A percentile compares a stretch with the other conserved stretches of the same genome.
These are phyloP conservation scores for Orientallactaga bullata DNA, from an alignment of 2,113 vertebrate genomes.

Conservation along the genomic window DNA sequence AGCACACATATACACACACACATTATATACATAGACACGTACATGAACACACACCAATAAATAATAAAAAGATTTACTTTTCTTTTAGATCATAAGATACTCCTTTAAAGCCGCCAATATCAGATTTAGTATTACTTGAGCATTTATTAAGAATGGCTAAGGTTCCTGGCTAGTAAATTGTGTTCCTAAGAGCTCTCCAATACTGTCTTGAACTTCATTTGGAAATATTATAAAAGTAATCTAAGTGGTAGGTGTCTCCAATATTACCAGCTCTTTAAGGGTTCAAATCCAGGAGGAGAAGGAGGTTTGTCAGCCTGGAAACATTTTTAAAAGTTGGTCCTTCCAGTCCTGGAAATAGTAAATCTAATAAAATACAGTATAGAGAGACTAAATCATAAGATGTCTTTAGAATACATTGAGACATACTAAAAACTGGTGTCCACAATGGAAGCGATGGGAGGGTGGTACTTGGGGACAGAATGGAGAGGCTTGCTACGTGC, in stretches of 20 bases:
- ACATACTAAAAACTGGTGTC: background rate
- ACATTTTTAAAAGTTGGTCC: background rate
- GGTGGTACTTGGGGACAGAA: background rate
- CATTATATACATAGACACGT: no score
- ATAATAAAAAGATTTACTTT: background rate
- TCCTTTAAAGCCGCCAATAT: background rate
- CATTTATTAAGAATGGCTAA: background rate
- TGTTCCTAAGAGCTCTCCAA: background rate
- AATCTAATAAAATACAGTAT: conserved; percentile 16
- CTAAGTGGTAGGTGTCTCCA: background rate
- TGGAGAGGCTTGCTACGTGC: background rate
- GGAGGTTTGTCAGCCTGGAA: background rate
- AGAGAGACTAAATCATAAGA: conserved; percentile 28
- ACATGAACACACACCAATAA: no score
- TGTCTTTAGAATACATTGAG: background rate
- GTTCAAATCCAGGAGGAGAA: background rate
- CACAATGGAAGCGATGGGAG: background rate
- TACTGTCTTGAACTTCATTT: background rate
- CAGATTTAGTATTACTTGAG: background rate
- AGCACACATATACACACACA: no score
- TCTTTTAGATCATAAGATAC: background rate
- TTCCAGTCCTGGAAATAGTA: conserved; percentile 32
- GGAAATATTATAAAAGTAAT: background rate
- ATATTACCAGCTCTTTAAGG: background rate
- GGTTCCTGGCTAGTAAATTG: background rate